phyloP scores from a whole-genome alignment of 2,113 vertebrate genomes.

The Lontra canadensis region DNA sequence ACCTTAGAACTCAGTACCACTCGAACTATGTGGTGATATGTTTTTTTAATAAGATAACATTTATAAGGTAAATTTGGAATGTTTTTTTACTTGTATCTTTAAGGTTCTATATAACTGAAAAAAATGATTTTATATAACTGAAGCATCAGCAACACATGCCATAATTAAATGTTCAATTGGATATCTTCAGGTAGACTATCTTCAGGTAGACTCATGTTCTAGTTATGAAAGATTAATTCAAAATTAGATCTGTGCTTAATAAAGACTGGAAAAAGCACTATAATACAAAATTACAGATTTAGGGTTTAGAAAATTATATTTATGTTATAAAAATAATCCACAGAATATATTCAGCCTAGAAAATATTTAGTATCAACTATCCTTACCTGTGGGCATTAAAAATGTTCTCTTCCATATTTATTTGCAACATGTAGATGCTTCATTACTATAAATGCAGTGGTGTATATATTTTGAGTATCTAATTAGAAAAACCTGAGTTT shows the following conservation, averaged over 20 bases:
- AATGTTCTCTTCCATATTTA: neutral
- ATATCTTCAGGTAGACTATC: neutral
- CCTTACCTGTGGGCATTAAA: neutral
- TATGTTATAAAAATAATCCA: slow-evolving; percentile 45
- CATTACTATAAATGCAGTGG: neutral
- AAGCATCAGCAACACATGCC: slow-evolving; percentile 30
- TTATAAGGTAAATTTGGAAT: neutral
- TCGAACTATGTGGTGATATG: neutral
- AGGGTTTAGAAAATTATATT: slow-evolving; percentile 38
- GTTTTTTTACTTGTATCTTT: slow-evolving; percentile 16
- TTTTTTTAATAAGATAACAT: neutral
- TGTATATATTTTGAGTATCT: neutral
- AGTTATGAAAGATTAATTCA: slow-evolving; percentile 76
- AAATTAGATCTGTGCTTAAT: slow-evolving; percentile 64
- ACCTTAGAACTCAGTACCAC: neutral
- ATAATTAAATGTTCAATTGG: slow-evolving; percentile 68
- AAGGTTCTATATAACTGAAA: slow-evolving; percentile 39
- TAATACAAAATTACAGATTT: slow-evolving; percentile 61
- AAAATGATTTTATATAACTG: slow-evolving; percentile 16
- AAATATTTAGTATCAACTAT: neutral
- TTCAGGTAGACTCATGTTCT: slow-evolving; percentile 40
- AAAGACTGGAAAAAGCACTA: slow-evolving; percentile 43
- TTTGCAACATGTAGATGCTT: neutral
- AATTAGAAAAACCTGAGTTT: slow-evolving; percentile 8
- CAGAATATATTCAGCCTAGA: neutral